Evolutionary conservation across 2,888 invertebrate species (phyloP), one percentile per base, ranked within the genome.

Genomic region (Dyspetes luteomarginatus): DNA sequence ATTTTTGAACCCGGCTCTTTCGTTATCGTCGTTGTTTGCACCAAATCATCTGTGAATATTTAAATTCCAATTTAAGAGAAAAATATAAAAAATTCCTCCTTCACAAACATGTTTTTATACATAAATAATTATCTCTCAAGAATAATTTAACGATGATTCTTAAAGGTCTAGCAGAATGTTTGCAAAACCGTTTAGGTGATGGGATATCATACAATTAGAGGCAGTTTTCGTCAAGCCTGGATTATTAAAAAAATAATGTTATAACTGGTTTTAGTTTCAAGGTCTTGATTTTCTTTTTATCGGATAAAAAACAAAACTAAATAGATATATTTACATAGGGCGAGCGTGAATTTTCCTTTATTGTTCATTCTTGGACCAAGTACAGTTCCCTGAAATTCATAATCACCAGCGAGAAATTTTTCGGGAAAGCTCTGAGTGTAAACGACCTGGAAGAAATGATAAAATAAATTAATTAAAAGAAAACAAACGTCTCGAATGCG

Each of bases 371-470:
- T 93, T 0, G 93, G 93, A 0, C 96, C 95, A 75, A 96, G 93
- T 9, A 95, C 91, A 78, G 93, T 94, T 0, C 94, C 96, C 85
- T 93, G 93, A 82, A 95, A 93, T 81, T 95, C 95, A 86, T 95
- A 96, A 71, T 92, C 93, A 0, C 97, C 97, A 72, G 94, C 93
- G 0, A 97, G 92, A 87, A 93, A 94, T 88, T 97, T 97, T 86
- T 96, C 96, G 0, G 97, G 97, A 90, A 97, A 97, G 90, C 95
- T 96, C 91, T 97, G 97, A 0, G 96, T 95, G 88, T 96, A 96
- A 75, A 96, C 94, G 2, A 97, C 88, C 92, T 92, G 78, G 82
- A 48, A 48, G 60, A 81, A 68, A 74, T 36, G 62, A 60, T 69
- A 0, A 45, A 55, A 41, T 28, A 36, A 55, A 74, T 82, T 41